A percentile compares a stretch with the other conserved stretches of the same genome.
Conservation (phyloP, 2,888 invertebrate species). For the Anagyrus pseudococci region DNA sequence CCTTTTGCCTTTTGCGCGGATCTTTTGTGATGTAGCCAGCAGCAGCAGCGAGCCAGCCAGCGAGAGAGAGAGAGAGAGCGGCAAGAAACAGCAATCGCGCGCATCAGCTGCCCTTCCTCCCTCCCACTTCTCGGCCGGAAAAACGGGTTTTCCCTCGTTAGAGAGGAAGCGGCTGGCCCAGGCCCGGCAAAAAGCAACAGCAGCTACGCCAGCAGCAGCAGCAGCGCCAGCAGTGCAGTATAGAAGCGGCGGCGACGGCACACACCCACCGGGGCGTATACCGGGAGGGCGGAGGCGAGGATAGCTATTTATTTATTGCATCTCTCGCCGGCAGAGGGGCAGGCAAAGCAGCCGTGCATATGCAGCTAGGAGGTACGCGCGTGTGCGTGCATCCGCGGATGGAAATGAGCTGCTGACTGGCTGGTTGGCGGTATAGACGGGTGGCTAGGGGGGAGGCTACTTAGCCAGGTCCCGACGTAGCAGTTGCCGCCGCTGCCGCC, state of each 20-base stretch:
- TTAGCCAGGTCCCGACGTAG: conserved; percentile 21
- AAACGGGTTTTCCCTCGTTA: conserved; percentile 36
- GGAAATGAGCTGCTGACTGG: conserved; percentile 17
- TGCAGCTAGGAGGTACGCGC: neutral
- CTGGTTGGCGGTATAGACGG: neutral
- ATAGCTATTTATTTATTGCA: conserved; percentile 29
- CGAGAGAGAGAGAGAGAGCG: too few species aligned
- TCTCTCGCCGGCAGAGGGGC: conserved; percentile 4
- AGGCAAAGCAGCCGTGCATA: too few species aligned
- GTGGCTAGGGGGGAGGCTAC: conserved; percentile 32
- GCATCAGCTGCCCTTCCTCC: conserved; percentile 13
- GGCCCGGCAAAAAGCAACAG: conserved; percentile 8
- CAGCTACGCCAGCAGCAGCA: conserved; percentile 2
- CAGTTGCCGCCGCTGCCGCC: neutral
- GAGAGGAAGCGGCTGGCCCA: conserved; percentile 16
- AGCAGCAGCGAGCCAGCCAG: too few species aligned
- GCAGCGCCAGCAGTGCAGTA: too few species aligned
- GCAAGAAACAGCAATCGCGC: conserved; percentile 18
- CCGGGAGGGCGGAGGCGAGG: neutral
- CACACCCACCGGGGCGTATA: neutral
- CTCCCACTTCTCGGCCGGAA: conserved; percentile 26
- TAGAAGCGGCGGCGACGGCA: too few species aligned
- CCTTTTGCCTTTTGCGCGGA: too few species aligned
- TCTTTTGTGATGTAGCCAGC: too few species aligned
- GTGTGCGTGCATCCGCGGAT: conserved; percentile 3